Evolutionary conservation across 2,888 invertebrate species (phyloP).

Genomic region (Raillietiella orientalis): DNA sequence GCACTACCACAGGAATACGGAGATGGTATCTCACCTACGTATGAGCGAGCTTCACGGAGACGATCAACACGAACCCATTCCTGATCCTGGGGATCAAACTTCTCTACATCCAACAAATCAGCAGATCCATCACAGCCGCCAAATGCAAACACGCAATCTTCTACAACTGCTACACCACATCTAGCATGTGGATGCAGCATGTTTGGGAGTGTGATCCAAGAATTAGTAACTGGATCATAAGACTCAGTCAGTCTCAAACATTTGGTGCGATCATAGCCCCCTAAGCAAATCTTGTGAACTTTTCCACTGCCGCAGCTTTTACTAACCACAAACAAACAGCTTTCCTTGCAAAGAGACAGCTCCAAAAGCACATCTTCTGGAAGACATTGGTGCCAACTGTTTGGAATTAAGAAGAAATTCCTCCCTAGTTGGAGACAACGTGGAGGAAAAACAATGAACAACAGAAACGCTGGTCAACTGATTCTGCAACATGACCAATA

Average conservation of each 20-base stretch:
- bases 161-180: constrained; percentile 35
- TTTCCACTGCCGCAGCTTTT: constrained; percentile 3
- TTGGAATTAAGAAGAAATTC: no score
- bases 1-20: no score
- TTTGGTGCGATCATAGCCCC: constrained; percentile 51
- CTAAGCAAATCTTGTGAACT: constrained; percentile 11
- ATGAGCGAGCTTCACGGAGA: constrained; percentile 27
- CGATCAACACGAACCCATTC: constrained; percentile 20
- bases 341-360: constrained; percentile 31
- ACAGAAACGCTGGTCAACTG: constrained; percentile 25
- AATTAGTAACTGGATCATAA: constrained; percentile 31
- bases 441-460: no score
- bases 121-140: constrained; percentile 54
- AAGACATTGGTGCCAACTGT: constrained; percentile 24
- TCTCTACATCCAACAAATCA: constrained; percentile 38
- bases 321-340: constrained; percentile 40
- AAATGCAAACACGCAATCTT: constrained; percentile 33
- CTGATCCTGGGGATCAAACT: constrained; percentile 17
- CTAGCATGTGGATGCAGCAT: constrained; percentile 44
- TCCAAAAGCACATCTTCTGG: constrained; percentile 38
- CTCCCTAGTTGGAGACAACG: no score
- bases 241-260: constrained; percentile 39
- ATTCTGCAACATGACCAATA: constrained; percentile 26
- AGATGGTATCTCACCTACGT: constrained; percentile 23
- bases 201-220: constrained; percentile 28